Conservation (phyloP, 1,140 invertebrate genomes). For the Drosophila willistoni region DNA sequence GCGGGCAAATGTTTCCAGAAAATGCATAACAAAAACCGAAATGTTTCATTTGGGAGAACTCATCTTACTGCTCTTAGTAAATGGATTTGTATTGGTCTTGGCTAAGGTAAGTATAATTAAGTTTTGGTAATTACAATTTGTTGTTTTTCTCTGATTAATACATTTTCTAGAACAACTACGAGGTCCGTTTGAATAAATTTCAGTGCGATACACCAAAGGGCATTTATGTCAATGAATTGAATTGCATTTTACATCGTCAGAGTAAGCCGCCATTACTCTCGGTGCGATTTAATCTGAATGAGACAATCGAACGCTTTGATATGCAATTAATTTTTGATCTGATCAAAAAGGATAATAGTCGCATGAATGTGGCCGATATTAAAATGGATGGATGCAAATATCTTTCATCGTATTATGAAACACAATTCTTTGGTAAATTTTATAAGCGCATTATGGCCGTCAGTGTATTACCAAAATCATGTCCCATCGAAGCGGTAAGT, state of each 20-base stretch:
- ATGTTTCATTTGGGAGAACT: background rate
- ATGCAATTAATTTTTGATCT: conserved; percentile 28
- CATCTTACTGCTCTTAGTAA: background rate
- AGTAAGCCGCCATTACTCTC: background rate
- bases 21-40: background rate
- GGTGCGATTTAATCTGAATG: conserved; percentile 17
- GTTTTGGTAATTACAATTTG: no score
- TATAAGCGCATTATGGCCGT: conserved; percentile 25
- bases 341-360: conserved; percentile 44
- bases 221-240: background rate
- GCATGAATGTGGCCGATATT: conserved; percentile 26
- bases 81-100: background rate
- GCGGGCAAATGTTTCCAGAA: background rate
- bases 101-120: conserved; percentile 7
- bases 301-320: conserved; percentile 20
- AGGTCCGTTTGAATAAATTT: conserved; percentile 24
- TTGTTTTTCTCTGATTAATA: background rate
- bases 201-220: conserved; percentile 12
- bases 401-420: conserved; percentile 18
- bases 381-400: conserved; percentile 60
- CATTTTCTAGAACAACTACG: conserved; percentile 32
- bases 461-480: conserved; percentile 40
- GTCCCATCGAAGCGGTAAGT: conserved; percentile 40
- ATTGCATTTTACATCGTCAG: conserved; percentile 23
- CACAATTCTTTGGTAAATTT: conserved; percentile 33